Evolutionary conservation across 2,888 invertebrate species (phyloP), one percentile per base, ranked within the genome.

Genomic region (Philonicus albiceps): DNA sequence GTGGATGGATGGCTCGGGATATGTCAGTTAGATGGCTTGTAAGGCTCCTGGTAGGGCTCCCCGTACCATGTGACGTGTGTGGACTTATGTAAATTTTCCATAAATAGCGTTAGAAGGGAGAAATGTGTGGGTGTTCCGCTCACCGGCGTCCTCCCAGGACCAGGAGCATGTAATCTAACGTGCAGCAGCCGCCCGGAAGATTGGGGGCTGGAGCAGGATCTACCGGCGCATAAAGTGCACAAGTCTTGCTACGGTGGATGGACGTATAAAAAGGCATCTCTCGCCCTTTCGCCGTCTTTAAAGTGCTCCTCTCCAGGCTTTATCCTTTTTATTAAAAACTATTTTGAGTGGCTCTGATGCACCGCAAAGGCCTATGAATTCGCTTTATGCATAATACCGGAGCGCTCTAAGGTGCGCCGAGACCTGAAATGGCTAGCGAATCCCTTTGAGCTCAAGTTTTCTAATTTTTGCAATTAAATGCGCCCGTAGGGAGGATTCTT

Each of bases 241-340:
- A 40, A 40, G 80, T 30, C 30, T 78, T 78, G 34, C 22, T 53
- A 53, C 80, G 30, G 31, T 53, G 80, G 49, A 80, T 80, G 34
- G 80, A 49, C 53, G 31, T 27, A 53, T 53, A 80, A 80, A 76
- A 80, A 53, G 53, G 30, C 80, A 80, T 53, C 49, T 64, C 64
- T 53, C 80, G 30, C 53, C 53, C 80, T 80, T 80, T 80, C 49
- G 49, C n/a, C 80, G 40, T 76, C 30, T 80, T 80, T 30, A 53
- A 80, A 80, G 80, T 80, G 80, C 22, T 80, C 30, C 80, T 53
- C 31, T 80, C 49, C 53, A 53, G 43, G 30, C 49, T 80, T 80
- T 80, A 80, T 80, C 31, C 80, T 80, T 80, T 80, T 80, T 80
- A 80, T 80, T 80, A 80, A 80, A 80, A 80, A 80, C 80, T 80